A percentile compares a stretch with the other conserved stretches of the same genome.
phyloP scores from a whole-genome alignment of 2,113 vertebrate species.

The Shinisaurus crocodilurus region DNA sequence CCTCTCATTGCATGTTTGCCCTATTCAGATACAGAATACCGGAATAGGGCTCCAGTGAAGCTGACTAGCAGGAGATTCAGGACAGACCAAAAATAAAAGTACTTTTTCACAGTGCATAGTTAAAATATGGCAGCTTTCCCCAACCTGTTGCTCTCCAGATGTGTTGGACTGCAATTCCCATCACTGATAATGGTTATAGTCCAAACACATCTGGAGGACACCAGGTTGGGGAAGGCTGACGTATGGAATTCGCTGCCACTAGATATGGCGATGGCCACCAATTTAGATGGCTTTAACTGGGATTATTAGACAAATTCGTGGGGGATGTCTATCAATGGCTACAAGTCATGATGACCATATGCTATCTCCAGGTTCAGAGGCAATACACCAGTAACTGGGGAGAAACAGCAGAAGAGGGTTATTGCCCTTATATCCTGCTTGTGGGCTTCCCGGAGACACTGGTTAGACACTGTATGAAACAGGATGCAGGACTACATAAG shows the following conservation, averaged over 20 bases:
- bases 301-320: not conserved
- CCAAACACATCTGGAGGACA: too few relatives aligned
- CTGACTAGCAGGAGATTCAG: not conserved
- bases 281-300: not conserved
- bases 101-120: not conserved
- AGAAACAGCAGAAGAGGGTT: not conserved
- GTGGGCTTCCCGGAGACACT: not conserved
- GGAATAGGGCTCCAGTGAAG: not conserved
- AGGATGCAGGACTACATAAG: not conserved
- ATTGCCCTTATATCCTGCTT: not conserved
- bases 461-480: not conserved
- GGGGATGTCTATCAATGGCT: not conserved
- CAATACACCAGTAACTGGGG: not conserved
- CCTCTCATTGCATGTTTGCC: too few relatives aligned
- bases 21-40: too few relatives aligned
- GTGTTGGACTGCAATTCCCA: too few relatives aligned
- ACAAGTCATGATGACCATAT: not conserved
- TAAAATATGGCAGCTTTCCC: not conserved
- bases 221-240: not conserved
- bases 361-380: not conserved
- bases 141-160: too few relatives aligned
- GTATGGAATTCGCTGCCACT: not conserved
- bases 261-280: not conserved
- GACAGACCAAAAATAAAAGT: not conserved
- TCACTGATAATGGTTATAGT: too few relatives aligned